These are phyloP conservation scores for Sisyra terminalis DNA, from an alignment of 2,888 invertebrate species.

Conservation along the genomic window DNA sequence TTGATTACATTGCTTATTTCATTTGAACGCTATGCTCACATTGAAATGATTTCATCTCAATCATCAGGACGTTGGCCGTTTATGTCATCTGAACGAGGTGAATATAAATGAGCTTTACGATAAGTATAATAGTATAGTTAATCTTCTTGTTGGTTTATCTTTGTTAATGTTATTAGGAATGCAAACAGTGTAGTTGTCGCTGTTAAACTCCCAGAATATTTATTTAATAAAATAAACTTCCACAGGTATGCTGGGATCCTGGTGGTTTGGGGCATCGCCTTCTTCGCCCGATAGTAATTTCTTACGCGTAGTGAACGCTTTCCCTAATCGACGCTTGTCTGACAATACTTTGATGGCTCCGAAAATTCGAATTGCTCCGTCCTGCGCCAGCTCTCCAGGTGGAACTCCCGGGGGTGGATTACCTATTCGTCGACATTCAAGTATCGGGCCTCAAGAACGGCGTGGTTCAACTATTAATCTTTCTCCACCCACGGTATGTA, in stretches of 20 bases:
- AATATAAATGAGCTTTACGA: too few relatives aligned
- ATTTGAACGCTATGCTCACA: too few relatives aligned
- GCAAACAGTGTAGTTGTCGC: too few relatives aligned
- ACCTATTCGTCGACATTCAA: conserved; percentile 77
- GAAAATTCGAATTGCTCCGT: conserved; percentile 75
- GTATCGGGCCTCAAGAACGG: conserved; percentile 80
- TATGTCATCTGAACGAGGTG: too few relatives aligned
- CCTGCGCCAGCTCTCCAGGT: conserved; percentile 71
- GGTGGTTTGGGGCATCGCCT: conserved; percentile 73
- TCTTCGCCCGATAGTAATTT: conserved; percentile 77
- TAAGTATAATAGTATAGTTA: too few relatives aligned
- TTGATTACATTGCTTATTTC: too few relatives aligned
- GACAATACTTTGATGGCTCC: conserved; percentile 87
- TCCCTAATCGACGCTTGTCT: conserved; percentile 74
- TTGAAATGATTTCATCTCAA: too few relatives aligned
- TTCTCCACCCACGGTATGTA: conserved; percentile 76
- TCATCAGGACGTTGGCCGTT: too few relatives aligned
- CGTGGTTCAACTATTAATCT: conserved; percentile 70
- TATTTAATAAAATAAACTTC: too few relatives aligned
- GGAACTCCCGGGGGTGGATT: conserved; percentile 54
- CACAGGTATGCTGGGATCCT: conserved; percentile 53
- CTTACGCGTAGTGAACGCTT: conserved; percentile 62
- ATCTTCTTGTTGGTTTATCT: too few relatives aligned
- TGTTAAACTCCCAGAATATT: too few relatives aligned
- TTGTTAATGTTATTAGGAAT: too few relatives aligned